These are phyloP conservation scores for Apamea sordens DNA, from an alignment of 2,888 invertebrate genomes.

Conservation along the genomic window DNA sequence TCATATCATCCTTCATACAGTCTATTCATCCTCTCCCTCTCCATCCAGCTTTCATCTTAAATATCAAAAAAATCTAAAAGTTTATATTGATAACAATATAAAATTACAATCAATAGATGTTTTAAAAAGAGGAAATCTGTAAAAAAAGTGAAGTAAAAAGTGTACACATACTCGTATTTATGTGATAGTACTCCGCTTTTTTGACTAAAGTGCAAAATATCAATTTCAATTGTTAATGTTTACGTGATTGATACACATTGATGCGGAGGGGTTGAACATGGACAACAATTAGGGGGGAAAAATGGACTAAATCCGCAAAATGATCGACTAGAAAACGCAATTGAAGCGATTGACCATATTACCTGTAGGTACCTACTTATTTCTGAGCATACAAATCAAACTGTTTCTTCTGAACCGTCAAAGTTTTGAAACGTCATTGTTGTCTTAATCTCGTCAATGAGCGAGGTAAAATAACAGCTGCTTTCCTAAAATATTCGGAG, in stretches of 20 bases:
- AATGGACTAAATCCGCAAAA: background rate
- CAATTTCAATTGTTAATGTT: background rate
- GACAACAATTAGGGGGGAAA: too few species aligned
- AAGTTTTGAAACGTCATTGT: background rate
- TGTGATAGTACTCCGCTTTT: background rate
- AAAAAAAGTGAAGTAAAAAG: too few species aligned
- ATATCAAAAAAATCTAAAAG: background rate
- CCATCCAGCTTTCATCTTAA: background rate
- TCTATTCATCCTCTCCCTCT: background rate
- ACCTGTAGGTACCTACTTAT: background rate
- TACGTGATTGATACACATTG: background rate
- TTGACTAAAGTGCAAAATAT: background rate
- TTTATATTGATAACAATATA: background rate
- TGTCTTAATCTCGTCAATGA: background rate
- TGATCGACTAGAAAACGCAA: background rate
- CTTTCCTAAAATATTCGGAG: conserved; percentile 13
- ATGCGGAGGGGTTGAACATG: background rate
- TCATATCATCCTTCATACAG: background rate
- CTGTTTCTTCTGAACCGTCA: background rate
- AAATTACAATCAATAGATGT: background rate
- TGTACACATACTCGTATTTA: background rate
- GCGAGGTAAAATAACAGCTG: too few species aligned
- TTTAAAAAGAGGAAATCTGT: background rate
- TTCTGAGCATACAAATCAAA: background rate
- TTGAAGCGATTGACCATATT: background rate